Evolutionary conservation across 2,113 vertebrate species (phyloP).

Genomic region (Pheucticus melanocephalus): DNA sequence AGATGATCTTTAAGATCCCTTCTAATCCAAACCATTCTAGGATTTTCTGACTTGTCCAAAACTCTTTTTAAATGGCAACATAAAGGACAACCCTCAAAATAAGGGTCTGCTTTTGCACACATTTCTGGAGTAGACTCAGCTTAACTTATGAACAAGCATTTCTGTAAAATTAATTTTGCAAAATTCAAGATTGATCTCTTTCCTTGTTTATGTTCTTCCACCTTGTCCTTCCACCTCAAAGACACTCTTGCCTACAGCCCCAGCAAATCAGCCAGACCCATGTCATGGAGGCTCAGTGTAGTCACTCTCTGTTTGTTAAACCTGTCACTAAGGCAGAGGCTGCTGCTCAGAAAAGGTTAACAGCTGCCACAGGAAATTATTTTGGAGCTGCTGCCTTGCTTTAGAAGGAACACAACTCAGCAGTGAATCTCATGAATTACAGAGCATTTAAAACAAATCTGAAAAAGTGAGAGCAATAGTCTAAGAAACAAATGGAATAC

Average conservation of each 20-base stretch:
- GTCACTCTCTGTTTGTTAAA: neutral
- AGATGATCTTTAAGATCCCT: neutral
- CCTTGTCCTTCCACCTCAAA: neutral
- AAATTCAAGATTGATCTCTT: neutral
- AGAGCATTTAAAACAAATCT: neutral
- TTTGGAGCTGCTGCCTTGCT: neutral
- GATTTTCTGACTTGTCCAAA: neutral
- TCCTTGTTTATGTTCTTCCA: neutral
- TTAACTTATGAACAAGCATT: neutral
- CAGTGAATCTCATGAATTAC: neutral
- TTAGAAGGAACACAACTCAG: neutral
- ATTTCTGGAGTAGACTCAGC: neutral
- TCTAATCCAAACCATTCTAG: neutral
- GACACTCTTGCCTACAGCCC: neutral
- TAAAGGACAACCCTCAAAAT: neutral
- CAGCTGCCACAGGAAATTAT: neutral
- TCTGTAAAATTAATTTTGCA: neutral
- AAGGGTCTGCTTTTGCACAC: neutral
- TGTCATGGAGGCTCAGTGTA: fast-evolving
- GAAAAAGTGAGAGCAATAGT: neutral
- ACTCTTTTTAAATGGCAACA: neutral
- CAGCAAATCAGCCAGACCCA: neutral
- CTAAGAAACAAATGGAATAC: neutral
- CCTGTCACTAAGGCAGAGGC: neutral
- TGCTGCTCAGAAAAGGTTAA: neutral